phyloP scores from a whole-genome alignment of 2,113 vertebrate genomes.

The Orthochromis malagaraziensis region DNA sequence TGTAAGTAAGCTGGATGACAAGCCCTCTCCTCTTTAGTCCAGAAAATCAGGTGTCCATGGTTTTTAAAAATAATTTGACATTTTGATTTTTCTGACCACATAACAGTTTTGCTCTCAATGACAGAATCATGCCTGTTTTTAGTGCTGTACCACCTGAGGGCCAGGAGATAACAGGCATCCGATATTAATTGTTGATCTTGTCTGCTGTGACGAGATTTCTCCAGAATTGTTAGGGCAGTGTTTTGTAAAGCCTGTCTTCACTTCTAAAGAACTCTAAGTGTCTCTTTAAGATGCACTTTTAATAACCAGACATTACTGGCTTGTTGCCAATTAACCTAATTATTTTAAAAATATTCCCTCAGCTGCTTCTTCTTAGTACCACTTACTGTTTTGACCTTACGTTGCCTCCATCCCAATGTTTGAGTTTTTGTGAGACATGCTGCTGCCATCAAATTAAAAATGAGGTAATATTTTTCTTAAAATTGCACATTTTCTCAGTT shows the following conservation, averaged over 20 bases:
- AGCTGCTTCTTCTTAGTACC: not conserved
- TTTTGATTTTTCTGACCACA: not conserved
- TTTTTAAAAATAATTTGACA: not conserved
- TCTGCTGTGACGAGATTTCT: not conserved
- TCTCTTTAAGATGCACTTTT: not conserved
- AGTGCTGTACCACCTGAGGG: not conserved
- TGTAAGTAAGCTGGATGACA: not conserved
- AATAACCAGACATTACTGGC: not conserved
- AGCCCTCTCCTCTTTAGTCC: not conserved
- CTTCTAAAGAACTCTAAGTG: not conserved
- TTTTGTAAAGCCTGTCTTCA: not conserved
- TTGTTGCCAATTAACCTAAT: not conserved
- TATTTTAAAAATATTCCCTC: not conserved
- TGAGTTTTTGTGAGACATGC: not conserved
- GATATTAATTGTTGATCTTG: not conserved
- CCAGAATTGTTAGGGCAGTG: not conserved
- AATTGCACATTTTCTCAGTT: not conserved
- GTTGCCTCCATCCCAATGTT: not conserved
- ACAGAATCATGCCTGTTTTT: not conserved
- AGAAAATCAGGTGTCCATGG: not conserved
- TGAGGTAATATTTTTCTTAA: not conserved
- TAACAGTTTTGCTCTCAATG: not conserved
- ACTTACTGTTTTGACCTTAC: not conserved
- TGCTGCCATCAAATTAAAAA: not conserved
- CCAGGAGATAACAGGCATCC: not conserved